Percentiles rank a stretch among this genome's conserved stretches.
Conservation (phyloP, 2,888 invertebrate genomes). For the Euplagia quadripunctaria region DNA sequence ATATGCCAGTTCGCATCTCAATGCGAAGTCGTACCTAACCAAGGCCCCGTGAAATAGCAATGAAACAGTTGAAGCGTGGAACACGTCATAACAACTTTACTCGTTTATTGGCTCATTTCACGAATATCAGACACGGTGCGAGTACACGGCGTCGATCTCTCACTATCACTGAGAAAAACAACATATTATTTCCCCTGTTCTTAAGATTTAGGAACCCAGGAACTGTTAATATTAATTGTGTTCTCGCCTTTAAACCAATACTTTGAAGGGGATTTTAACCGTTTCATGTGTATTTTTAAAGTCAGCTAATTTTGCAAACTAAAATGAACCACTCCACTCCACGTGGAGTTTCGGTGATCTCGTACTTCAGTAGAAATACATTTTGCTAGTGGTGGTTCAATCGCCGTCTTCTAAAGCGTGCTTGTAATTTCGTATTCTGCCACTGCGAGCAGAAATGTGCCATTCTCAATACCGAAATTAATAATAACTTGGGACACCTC, state of each 20-base stretch:
- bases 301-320: too few species aligned
- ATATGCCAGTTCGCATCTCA: background rate
- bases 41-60: background rate
- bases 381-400: too few species aligned
- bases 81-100: background rate
- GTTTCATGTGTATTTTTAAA: too few species aligned
- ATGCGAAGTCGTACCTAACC: background rate
- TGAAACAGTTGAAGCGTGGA: conserved; percentile 2
- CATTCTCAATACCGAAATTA: too few species aligned
- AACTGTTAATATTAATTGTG: background rate
- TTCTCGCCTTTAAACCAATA: background rate
- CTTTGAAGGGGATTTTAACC: background rate
- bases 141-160: background rate
- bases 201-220: background rate
- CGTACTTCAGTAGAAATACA: too few species aligned
- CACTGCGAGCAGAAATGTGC: too few species aligned
- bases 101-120: background rate
- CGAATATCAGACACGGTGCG: conserved; percentile 3
- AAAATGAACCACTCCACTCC: too few species aligned
- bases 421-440: too few species aligned
- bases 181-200: background rate
- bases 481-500: too few species aligned
- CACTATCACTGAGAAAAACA: background rate
- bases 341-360: too few species aligned
- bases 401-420: too few species aligned